Conservation (phyloP, 2,113 vertebrate genomes). For the Cyanocitta stelleri region DNA sequence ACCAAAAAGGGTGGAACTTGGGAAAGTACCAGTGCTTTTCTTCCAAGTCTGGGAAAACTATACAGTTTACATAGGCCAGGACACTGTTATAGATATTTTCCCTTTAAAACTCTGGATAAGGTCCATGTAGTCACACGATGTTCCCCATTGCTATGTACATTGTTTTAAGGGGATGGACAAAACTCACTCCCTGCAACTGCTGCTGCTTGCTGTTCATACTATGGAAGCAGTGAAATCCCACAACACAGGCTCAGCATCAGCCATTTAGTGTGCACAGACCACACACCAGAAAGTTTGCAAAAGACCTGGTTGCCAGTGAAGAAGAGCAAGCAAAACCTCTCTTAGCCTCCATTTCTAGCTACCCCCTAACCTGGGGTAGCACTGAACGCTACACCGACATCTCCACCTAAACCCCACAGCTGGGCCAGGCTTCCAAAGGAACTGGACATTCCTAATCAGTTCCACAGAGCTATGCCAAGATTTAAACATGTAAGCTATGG, state of each 20-base stretch:
- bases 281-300: background rate
- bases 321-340: background rate
- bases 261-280: background rate
- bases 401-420: background rate
- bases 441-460: background rate
- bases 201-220: background rate
- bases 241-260: background rate
- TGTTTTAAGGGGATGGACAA: background rate
- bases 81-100: constrained; percentile 3
- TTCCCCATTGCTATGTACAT: background rate
- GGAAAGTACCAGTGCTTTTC: constrained; percentile 8
- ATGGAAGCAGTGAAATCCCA: background rate
- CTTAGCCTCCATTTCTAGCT: background rate
- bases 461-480: background rate
- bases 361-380: background rate
- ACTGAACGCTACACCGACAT: rapidly evolving
- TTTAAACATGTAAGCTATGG: background rate
- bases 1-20: background rate
- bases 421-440: background rate
- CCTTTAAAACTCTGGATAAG: background rate
- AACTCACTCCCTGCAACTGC: background rate
- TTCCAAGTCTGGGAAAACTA: constrained; percentile 46
- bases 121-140: background rate
- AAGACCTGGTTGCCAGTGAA: background rate
- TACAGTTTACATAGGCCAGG: constrained; percentile 7